phyloP scores from a whole-genome alignment of 2,888 invertebrate species.

The Lithophane socia region DNA sequence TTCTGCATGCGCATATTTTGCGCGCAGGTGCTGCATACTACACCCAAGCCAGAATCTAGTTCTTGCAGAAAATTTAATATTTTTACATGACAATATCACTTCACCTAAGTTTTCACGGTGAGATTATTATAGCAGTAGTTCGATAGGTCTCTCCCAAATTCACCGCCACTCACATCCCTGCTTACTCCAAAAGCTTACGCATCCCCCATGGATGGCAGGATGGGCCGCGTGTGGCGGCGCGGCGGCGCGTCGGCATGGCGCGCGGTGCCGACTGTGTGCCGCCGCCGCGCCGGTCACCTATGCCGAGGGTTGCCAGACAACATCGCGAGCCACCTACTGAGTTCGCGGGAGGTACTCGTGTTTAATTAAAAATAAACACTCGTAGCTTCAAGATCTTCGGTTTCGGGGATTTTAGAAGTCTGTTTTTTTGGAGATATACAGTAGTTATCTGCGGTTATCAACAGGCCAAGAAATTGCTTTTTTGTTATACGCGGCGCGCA shows the following conservation, averaged over 20 bases:
- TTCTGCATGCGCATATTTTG: neutral
- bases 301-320: constrained; percentile 59
- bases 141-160: neutral
- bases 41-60: neutral
- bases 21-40: neutral
- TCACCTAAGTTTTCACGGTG: neutral
- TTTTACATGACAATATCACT: neutral
- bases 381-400: too few species aligned
- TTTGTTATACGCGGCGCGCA: neutral
- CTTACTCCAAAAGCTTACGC: constrained; percentile 32
- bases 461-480: too few species aligned
- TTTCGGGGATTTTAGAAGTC: neutral
- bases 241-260: constrained; percentile 63
- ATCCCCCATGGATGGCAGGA: constrained; percentile 47
- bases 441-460: neutral
- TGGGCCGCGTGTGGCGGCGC: constrained; percentile 53
- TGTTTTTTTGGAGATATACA: neutral
- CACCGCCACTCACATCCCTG: constrained; percentile 12
- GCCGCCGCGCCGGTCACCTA: constrained; percentile 66
- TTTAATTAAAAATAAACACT: constrained; percentile 45
- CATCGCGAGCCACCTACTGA: constrained; percentile 50
- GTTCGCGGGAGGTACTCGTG: constrained; percentile 13
- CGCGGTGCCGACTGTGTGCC: constrained; percentile 55
- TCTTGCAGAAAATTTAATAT: neutral
- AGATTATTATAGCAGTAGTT: neutral